phyloP scores from a whole-genome alignment of 2,888 invertebrate species.

The Drosophila helvetica region DNA sequence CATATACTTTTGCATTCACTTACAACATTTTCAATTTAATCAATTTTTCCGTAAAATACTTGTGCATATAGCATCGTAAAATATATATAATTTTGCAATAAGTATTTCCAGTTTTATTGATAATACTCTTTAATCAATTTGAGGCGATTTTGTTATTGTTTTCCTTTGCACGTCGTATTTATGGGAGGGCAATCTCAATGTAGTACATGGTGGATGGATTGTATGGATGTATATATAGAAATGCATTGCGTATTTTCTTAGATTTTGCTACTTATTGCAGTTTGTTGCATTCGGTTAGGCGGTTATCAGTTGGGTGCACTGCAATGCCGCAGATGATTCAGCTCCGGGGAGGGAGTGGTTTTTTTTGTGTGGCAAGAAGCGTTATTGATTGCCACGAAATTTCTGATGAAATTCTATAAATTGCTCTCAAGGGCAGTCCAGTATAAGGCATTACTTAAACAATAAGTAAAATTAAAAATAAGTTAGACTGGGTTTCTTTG shows the following conservation, averaged over 20 bases:
- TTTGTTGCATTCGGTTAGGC: constrained; percentile 43
- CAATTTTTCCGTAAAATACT: constrained; percentile 31
- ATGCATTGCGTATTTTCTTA: constrained; percentile 29
- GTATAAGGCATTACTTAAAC: too few species aligned
- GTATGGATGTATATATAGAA: background rate
- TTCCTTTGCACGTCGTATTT: constrained; percentile 33
- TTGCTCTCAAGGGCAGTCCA: too few species aligned
- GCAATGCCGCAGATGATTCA: constrained; percentile 41
- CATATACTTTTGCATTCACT: constrained; percentile 50
- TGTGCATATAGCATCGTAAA: constrained; percentile 13
- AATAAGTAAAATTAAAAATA: too few species aligned
- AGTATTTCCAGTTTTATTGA: constrained; percentile 23
- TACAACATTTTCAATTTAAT: constrained; percentile 41
- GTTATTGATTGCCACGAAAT: constrained; percentile 17
- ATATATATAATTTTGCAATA: constrained; percentile 38
- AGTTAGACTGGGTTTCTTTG: background rate
- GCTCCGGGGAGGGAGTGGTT: constrained; percentile 11
- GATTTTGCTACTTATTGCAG: constrained; percentile 47
- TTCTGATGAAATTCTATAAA: constrained; percentile 34
- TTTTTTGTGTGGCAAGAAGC: constrained; percentile 27
- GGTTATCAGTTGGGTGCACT: constrained; percentile 31
- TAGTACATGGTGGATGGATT: background rate
- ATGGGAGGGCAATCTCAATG: constrained; percentile 35
- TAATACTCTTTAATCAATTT: constrained; percentile 52
- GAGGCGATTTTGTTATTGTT: constrained; percentile 42